Evolutionary conservation across 1,140 invertebrate genomes (phyloP).

Genomic region (Phthorimaea operculella): DNA sequence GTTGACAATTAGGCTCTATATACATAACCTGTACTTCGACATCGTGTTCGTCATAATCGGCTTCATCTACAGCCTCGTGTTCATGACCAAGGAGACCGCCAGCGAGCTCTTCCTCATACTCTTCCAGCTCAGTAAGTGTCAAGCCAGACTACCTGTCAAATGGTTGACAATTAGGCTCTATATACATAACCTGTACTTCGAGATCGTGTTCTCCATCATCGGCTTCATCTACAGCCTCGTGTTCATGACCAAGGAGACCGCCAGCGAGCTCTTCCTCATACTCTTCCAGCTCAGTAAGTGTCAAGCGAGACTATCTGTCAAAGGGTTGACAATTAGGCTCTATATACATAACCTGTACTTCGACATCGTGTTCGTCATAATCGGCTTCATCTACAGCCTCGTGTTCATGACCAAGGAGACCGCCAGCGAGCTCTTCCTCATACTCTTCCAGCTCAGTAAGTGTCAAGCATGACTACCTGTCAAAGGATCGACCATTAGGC

Average conservation of each 20-base stretch:
- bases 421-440: conserved; percentile 46
- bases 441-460: conserved; percentile 57
- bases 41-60: conserved; percentile 48
- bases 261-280: conserved; percentile 49
- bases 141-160: no score
- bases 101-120: conserved; percentile 51
- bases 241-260: conserved; percentile 43
- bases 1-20: no score
- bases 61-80: conserved; percentile 47
- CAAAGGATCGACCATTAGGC: no score
- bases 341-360: conserved; percentile 57
- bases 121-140: conserved; percentile 55
- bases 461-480: conserved; percentile 6
- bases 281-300: conserved; percentile 56
- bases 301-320: no score
- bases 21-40: conserved; percentile 56
- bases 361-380: conserved; percentile 46
- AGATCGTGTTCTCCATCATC: conserved; percentile 48
- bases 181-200: conserved; percentile 53
- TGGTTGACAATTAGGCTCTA: no score
- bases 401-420: conserved; percentile 46
- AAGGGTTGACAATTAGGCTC: no score
- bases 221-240: conserved; percentile 49
- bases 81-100: conserved; percentile 42
- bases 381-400: conserved; percentile 49